Conservation (phyloP, 1,140 invertebrate genomes). For the Halotydeus destructor region DNA sequence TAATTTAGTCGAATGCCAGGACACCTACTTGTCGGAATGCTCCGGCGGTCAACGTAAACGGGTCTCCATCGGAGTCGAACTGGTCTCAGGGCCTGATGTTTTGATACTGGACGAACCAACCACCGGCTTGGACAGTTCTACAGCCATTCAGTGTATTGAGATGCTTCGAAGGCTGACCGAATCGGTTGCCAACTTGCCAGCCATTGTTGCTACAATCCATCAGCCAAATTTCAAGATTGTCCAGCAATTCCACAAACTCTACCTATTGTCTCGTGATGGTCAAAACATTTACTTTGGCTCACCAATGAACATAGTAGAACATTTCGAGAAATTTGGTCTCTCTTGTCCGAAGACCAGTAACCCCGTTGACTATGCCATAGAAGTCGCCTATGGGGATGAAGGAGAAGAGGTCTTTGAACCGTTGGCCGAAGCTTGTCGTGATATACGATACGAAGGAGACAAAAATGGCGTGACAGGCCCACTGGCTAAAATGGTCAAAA, state of each 20-base stretch:
- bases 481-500: too few species aligned
- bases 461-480: too few species aligned
- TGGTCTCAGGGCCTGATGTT: constrained; percentile 83
- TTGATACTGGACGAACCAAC: constrained; percentile 96
- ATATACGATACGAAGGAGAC: neutral
- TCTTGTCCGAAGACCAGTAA: constrained; percentile 28
- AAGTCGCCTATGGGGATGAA: constrained; percentile 10
- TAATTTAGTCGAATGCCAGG: too few species aligned
- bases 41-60: constrained; percentile 76
- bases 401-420: constrained; percentile 2
- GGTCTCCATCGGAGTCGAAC: constrained; percentile 75
- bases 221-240: constrained; percentile 7
- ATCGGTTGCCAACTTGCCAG: constrained; percentile 3
- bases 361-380: constrained; percentile 55
- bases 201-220: constrained; percentile 8
- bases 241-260: constrained; percentile 9
- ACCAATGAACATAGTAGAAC: neutral
- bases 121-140: constrained; percentile 43
- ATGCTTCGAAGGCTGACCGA: constrained; percentile 14
- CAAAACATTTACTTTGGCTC: constrained; percentile 19
- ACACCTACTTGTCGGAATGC: constrained; percentile 51
- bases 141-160: constrained; percentile 53
- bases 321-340: neutral
- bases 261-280: constrained; percentile 8
- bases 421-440: too few species aligned